Evolutionary conservation across 2,797 vertebrate genomes (phyloP).

Genomic region (Zalophus californianus): DNA sequence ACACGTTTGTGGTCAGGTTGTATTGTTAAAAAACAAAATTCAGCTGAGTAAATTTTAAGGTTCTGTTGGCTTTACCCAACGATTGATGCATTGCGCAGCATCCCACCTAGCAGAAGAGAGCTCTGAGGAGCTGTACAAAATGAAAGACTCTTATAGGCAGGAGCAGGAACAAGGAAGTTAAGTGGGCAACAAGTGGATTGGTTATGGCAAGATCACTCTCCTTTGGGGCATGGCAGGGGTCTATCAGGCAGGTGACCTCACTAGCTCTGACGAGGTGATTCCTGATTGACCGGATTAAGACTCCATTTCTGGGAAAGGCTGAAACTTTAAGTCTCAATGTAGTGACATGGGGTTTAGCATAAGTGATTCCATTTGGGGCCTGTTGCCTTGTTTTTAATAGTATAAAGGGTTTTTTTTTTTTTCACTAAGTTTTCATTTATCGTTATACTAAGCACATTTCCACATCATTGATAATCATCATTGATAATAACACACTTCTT

Average conservation of each 20-base stretch:
- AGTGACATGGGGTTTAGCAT: background rate
- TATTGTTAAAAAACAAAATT: background rate
- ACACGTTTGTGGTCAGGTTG: background rate
- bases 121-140: background rate
- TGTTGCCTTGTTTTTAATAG: background rate
- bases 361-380: background rate
- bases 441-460: background rate
- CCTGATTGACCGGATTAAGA: background rate
- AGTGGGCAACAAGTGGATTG: background rate
- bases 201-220: background rate
- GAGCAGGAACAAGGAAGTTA: background rate
- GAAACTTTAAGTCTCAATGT: background rate
- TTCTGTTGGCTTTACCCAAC: background rate
- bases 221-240: background rate
- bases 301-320: background rate
- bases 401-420: background rate
- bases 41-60: background rate
- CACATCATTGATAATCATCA: background rate
- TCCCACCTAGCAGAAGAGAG: background rate
- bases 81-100: background rate
- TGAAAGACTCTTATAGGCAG: background rate
- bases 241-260: background rate
- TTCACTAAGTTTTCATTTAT: constrained; percentile 39
- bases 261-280: background rate
- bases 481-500: constrained; percentile 1